Conservation (phyloP, 2,113 vertebrate species). For the Syrmaticus mikado region DNA sequence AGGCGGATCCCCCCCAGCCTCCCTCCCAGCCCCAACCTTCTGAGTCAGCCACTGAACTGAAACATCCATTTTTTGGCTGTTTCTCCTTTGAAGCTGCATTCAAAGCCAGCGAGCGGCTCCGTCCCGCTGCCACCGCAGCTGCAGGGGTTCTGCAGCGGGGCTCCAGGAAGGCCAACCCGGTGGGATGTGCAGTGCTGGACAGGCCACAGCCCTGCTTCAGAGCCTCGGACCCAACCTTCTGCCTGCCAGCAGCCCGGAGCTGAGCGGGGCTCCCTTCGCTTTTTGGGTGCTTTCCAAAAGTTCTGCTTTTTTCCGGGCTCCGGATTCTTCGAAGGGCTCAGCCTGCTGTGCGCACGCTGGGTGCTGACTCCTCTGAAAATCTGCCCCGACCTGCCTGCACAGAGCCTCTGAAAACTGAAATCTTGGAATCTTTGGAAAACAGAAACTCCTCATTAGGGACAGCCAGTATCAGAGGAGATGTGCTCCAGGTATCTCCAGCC, state of each 20-base stretch:
- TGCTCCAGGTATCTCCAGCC: conserved; percentile 12
- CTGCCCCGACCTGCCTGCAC: conserved; percentile 41
- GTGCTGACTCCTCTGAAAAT: background rate
- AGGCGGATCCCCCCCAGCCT: conserved; percentile 37
- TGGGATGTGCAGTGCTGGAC: background rate
- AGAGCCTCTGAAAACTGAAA: conserved; percentile 54
- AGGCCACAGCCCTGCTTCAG: background rate
- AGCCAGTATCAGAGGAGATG: background rate
- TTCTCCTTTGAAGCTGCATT: conserved; percentile 58
- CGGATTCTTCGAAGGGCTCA: conserved; percentile 3
- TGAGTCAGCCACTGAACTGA: conserved; percentile 16
- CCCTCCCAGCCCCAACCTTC: conserved; percentile 24
- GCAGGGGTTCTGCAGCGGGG: background rate
- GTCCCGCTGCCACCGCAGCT: conserved; percentile 4
- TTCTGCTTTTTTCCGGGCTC: background rate
- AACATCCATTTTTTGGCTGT: conserved; percentile 16
- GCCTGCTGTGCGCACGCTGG: background rate
- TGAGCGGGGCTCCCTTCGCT: background rate
- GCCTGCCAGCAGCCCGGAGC: fast-evolving
- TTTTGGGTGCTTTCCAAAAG: background rate
- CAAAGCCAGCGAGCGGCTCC: conserved; percentile 39
- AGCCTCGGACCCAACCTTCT: fast-evolving
- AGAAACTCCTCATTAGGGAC: conserved; percentile 50
- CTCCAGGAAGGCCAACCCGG: conserved; percentile 38
- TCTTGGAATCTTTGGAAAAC: conserved; percentile 33